Base-by-base conservation (phyloP, 1,140 invertebrate species). In the Tetramorium parvispinum region DNA sequence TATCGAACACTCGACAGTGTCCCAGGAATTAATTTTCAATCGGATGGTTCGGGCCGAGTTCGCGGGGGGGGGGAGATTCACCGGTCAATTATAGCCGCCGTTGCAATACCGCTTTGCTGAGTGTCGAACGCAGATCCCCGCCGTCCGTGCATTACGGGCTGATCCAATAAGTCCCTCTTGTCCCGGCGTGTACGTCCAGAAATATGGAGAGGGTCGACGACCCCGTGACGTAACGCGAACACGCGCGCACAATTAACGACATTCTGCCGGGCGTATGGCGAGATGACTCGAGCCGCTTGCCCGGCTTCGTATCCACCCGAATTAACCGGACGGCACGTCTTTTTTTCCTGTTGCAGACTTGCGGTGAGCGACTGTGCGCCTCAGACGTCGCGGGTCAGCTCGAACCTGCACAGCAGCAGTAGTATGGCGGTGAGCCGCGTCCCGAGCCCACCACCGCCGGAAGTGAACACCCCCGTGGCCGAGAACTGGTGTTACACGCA, bases 401-500 rank as follows among this genome's bases (percentile, higher is more conserved):
- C 97, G 95, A 97, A 97, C 95, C 96, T 97, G 96, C 96, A 97
- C 94, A 97, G 96, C 95, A 95, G 96, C 95, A 96, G 96, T 95
- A 97, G 97, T 96, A 98, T 98, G 98, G 98, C 98, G 95, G 97
- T 98, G 94, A 98, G 98, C 95, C 97, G 98, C 93, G 98, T 98
- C 94, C 98, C 98, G 91, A 98, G 97, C 96, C 98, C 98, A 94
- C 97, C 97, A 92, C 97, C 98, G 92, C 97, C 97, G 94, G 98
- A 98, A 97, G 97, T 97, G 94, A 98, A 98, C 96, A 98, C 98
- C 93, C 98, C 98, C 92, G 98, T 99, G 86, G 98, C 98, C 63
- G 98, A 99, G 95, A 99, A 98, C 96, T 99, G 98, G 98, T 99
- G 98, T 96, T 98, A 98, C 94, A 99, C 98, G 94, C 98, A 98